Base-by-base conservation (phyloP, 2,113 vertebrate species). In the Steatornis caripensis region DNA sequence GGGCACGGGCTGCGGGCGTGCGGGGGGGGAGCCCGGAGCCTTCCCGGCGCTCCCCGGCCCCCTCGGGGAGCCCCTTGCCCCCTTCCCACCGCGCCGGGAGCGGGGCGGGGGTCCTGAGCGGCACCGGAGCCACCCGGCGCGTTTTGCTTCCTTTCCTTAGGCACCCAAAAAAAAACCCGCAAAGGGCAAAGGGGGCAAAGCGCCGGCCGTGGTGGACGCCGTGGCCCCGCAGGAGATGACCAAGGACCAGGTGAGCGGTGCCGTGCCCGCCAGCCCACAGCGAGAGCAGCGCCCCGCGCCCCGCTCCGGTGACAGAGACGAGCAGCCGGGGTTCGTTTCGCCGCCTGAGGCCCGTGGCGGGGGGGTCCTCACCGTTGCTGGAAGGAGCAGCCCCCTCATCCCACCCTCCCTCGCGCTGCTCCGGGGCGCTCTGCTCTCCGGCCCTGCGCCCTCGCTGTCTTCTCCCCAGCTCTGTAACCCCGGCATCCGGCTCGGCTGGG, bases 201-300 rank as follows among this genome's bases (percentile, higher is more conserved):
- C 96, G 3, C 87, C 98, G 1, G 96, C 97, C 0, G 87, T 98
- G 54, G 98, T 99, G 24, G 98, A 99, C 87, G 98, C 93, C 8
- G 57, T 98, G 3, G 93, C 98, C 24, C 99, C 98, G 2, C 97
- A 98, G 27, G 98, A 99, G 48, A 98, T 99, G 98, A 98, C 87
- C 78, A 99, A 97, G 90, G 99, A 99, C 91, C 98, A 99, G 99
- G 99, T 99, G 85, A 97, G 98, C 10, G 32, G 7, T 17, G 17
- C 58, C 18, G 9, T 3, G 0, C 8, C 4, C 11, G 32, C 22
- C 30, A 22, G 49, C 60, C 36, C 34, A 1, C n/a, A n/a, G n/a
- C n/a, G n/a, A n/a, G n/a, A n/a, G n/a, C n/a, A n/a, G n/a, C n/a
- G n/a, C n/a, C n/a, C n/a, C n/a, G n/a, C n/a, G n/a, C n/a, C n/a